Evolutionary conservation across 1,140 invertebrate genomes (phyloP).

Genomic region (Brachionus asplanchnoidis): DNA sequence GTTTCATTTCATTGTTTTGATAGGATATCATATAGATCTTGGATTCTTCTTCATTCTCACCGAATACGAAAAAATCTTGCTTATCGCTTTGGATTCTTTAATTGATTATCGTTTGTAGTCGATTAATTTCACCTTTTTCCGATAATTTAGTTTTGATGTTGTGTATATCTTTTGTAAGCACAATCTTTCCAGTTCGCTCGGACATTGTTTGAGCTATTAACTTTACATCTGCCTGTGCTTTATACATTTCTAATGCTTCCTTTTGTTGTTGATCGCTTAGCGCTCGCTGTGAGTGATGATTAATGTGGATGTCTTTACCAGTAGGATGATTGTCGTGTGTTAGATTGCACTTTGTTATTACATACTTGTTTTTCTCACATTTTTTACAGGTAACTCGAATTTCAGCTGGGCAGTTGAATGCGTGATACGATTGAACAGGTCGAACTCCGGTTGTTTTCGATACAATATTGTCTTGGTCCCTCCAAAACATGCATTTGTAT

Average conservation of each 20-base stretch:
- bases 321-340: neutral
- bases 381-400: too few relatives aligned
- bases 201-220: too few relatives aligned
- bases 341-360: neutral
- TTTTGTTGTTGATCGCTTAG: neutral
- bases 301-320: neutral
- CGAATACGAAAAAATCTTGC: neutral
- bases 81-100: neutral
- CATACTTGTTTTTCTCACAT: neutral
- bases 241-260: neutral
- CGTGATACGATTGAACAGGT: too few relatives aligned
- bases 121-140: neutral
- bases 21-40: slow-evolving; percentile 8
- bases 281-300: neutral
- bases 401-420: too few relatives aligned
- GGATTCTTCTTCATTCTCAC: slow-evolving; percentile 1
- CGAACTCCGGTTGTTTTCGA: too few relatives aligned
- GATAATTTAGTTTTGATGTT: neutral
- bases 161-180: neutral
- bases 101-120: neutral
- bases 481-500: too few relatives aligned
- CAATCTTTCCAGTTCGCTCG: neutral
- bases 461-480: too few relatives aligned
- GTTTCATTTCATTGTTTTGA: neutral
- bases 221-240: neutral